These are phyloP conservation scores for Drosophila quadrilineata DNA, from an alignment of 1,140 invertebrate species.

Conservation along the genomic window DNA sequence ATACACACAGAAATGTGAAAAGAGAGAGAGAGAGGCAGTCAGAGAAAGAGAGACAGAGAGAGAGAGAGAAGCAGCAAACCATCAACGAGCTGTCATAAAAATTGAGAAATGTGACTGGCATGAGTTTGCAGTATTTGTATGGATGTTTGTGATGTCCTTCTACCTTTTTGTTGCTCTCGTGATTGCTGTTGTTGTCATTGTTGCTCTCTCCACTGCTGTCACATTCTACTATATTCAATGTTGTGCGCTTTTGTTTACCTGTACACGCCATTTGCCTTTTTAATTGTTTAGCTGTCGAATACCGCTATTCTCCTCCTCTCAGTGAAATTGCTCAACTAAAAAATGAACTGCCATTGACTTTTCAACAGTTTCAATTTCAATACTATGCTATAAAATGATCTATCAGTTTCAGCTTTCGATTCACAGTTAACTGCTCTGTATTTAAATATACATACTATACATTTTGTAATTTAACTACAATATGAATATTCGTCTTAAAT, in stretches of 20 bases:
- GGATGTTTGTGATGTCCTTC: conserved; percentile 3
- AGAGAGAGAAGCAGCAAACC: neutral
- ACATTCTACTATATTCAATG: conserved; percentile 31
- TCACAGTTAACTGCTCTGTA: no score
- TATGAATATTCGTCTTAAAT: conserved; percentile 21
- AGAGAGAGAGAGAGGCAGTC: neutral
- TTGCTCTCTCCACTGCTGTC: conserved; percentile 26
- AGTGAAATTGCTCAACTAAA: conserved; percentile 10
- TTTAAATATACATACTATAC: conserved; percentile 4
- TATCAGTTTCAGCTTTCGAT: conserved; percentile 30
- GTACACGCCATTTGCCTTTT: conserved; percentile 58
- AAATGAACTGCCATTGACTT: conserved; percentile 25
- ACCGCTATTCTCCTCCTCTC: conserved; percentile 11
- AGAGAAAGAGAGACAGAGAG: neutral
- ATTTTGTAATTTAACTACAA: conserved; percentile 8
- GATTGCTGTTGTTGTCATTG: conserved; percentile 14
- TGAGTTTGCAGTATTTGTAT: conserved; percentile 57
- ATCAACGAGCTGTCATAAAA: conserved; percentile 58
- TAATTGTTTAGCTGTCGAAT: conserved; percentile 59
- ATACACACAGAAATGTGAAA: neutral
- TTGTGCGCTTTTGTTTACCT: conserved; percentile 2
- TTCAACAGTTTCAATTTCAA: conserved; percentile 44
- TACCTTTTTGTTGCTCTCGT: conserved; percentile 4
- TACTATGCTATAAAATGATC: no score
- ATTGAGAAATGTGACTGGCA: conserved; percentile 63